Conservation (phyloP, 2,888 invertebrate genomes). For the Cybosia mesomella region DNA sequence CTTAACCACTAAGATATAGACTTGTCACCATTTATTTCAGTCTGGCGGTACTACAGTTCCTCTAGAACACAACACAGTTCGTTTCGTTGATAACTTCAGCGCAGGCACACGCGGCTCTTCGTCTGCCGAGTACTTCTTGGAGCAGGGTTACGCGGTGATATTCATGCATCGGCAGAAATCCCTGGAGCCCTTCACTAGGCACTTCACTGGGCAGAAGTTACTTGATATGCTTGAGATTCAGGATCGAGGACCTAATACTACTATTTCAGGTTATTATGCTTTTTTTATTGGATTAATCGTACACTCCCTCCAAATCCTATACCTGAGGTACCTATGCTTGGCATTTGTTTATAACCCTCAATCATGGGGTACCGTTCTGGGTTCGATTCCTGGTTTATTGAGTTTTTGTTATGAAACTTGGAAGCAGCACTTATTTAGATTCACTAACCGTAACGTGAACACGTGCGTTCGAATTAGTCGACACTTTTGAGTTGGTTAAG, state of each 20-base stretch:
- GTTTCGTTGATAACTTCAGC: conserved; percentile 99
- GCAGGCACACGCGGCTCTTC: conserved; percentile 98
- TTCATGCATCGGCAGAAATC: conserved; percentile 97
- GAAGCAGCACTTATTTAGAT: too few species aligned
- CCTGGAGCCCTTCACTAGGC: conserved; percentile 95
- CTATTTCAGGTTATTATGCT: conserved; percentile 86
- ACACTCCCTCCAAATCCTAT: too few species aligned
- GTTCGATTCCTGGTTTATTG: too few species aligned
- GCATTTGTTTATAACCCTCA: too few species aligned
- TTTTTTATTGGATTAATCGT: not conserved
- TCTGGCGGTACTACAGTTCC: conserved; percentile 99
- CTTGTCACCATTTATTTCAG: conserved; percentile 74
- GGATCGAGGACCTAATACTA: conserved; percentile 88
- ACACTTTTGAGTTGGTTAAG: too few species aligned
- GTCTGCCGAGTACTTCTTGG: conserved; percentile 98
- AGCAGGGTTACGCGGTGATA: conserved; percentile 94
- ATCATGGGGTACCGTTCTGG: too few species aligned
- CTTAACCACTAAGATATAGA: not conserved
- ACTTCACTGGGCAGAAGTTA: conserved; percentile 93
- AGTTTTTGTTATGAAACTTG: too few species aligned
- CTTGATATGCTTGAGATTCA: conserved; percentile 92
- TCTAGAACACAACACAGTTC: conserved; percentile 97
- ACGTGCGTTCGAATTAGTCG: too few species aligned
- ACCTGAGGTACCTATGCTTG: too few species aligned
- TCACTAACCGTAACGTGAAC: too few species aligned